Evolutionary conservation across 2,113 vertebrate species (phyloP).

Genomic region (Ammodytes marinus): DNA sequence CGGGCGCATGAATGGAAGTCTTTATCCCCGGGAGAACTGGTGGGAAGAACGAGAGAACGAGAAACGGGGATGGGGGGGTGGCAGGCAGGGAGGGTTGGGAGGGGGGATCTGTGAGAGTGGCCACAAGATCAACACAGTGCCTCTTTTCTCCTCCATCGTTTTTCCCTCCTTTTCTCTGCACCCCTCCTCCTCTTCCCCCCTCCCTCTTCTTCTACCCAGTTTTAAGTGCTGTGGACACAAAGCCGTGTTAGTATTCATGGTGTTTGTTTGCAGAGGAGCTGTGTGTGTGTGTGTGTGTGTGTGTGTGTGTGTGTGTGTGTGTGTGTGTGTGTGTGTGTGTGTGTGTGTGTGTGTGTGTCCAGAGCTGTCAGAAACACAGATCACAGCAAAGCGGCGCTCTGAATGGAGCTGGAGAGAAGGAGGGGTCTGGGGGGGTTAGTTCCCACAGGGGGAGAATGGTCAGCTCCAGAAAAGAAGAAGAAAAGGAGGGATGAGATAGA

Average conservation of each 20-base stretch:
- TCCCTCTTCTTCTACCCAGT: conserved; percentile 52
- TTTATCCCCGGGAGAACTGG: conserved; percentile 87
- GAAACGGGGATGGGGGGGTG: conserved; percentile 65
- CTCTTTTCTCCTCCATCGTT: conserved; percentile 73
- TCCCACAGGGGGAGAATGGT: conserved; percentile 89
- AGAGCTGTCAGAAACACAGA: conserved; percentile 88
- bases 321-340: conserved; percentile 54
- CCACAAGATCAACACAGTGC: conserved; percentile 83
- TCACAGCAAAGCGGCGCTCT: conserved; percentile 82
- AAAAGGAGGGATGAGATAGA: conserved; percentile 69
- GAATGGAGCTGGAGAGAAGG: conserved; percentile 88
- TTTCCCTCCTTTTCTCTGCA: conserved; percentile 72
- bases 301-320: conserved; percentile 34
- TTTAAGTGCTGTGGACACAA: conserved; percentile 85
- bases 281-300: conserved; percentile 32
- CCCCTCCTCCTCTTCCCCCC: conserved; percentile 6
- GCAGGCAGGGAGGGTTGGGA: conserved; percentile 1
- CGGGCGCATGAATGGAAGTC: conserved; percentile 86
- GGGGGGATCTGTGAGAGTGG: conserved; percentile 72
- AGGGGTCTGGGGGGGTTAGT: conserved; percentile 70
- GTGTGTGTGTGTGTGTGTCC: conserved; percentile 61
- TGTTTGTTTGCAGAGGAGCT: conserved; percentile 89
- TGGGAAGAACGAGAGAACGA: conserved; percentile 82
- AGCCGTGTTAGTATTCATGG: conserved; percentile 88
- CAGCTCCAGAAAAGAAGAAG: conserved; percentile 78